Conservation (phyloP, 2,797 vertebrate species). For the Smutsia temminckii region DNA sequence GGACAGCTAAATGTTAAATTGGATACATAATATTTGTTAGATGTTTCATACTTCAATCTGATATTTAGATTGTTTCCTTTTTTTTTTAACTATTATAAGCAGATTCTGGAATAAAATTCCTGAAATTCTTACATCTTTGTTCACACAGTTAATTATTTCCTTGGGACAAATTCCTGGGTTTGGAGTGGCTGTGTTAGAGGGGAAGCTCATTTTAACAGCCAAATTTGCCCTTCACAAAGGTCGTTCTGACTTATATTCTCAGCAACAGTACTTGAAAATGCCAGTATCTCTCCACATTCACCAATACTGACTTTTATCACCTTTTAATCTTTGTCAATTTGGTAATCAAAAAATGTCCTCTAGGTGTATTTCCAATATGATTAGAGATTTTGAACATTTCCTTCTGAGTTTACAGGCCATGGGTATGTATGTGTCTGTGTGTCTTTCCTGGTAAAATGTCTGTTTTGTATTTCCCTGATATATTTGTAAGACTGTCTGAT, state of each 20-base stretch:
- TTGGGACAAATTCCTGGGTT: neutral
- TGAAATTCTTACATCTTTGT: constrained; percentile 9
- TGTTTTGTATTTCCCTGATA: neutral
- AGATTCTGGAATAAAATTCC: neutral
- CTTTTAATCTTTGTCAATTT: neutral
- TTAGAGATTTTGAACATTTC: neutral
- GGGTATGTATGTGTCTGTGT: neutral
- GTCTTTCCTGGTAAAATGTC: constrained; percentile 11
- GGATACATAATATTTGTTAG: neutral
- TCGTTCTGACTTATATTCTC: neutral
- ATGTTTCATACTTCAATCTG: neutral
- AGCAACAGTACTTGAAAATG: neutral
- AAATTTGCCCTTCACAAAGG: neutral
- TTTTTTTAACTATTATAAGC: neutral
- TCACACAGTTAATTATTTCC: neutral
- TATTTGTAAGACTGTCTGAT: neutral
- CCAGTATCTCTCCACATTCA: neutral
- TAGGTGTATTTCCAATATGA: neutral
- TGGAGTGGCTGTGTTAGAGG: neutral
- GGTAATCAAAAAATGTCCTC: neutral
- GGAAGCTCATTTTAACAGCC: neutral
- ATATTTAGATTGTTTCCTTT: neutral
- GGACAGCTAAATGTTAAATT: neutral
- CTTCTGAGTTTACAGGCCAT: neutral
- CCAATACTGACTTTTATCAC: neutral